Conservation (phyloP, 2,888 invertebrate genomes). For the Hypomecis punctinalis region DNA sequence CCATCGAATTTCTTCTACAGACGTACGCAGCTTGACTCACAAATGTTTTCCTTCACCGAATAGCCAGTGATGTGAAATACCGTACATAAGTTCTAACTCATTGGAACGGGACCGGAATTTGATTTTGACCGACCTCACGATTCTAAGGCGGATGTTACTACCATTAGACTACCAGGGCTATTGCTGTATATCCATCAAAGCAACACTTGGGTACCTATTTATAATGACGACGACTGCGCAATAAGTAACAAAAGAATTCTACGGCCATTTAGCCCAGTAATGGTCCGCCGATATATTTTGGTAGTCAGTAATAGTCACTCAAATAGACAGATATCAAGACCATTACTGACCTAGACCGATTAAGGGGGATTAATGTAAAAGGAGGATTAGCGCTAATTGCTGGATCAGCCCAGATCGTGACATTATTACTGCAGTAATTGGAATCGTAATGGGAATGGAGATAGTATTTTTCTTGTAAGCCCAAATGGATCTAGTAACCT, state of each 20-base stretch:
- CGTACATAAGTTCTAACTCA: too few species aligned
- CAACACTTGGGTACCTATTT: too few species aligned
- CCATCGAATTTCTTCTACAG: too few species aligned
- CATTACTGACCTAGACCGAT: constrained; percentile 9
- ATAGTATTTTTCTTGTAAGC: neutral
- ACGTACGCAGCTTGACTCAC: too few species aligned
- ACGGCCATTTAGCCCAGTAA: neutral
- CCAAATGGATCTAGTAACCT: neutral
- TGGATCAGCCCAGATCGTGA: constrained; percentile 8
- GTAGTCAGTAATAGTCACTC: neutral
- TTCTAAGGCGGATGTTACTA: too few species aligned
- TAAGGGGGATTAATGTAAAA: constrained; percentile 14
- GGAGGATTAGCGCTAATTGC: constrained; percentile 8
- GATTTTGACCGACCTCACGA: too few species aligned
- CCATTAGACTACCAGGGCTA: too few species aligned
- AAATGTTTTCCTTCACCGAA: too few species aligned
- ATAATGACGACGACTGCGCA: too few species aligned
- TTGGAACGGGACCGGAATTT: too few species aligned
- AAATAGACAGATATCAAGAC: neutral
- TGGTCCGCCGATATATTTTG: constrained; percentile 4
- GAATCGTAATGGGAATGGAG: neutral
- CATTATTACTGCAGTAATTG: constrained; percentile 7
- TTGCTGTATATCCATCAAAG: too few species aligned
- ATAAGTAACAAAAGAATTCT: neutral
- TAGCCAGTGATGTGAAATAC: too few species aligned